These are phyloP conservation scores for Syngnathus rostellatus DNA, from an alignment of 2,797 vertebrate genomes.

Conservation along the genomic window DNA sequence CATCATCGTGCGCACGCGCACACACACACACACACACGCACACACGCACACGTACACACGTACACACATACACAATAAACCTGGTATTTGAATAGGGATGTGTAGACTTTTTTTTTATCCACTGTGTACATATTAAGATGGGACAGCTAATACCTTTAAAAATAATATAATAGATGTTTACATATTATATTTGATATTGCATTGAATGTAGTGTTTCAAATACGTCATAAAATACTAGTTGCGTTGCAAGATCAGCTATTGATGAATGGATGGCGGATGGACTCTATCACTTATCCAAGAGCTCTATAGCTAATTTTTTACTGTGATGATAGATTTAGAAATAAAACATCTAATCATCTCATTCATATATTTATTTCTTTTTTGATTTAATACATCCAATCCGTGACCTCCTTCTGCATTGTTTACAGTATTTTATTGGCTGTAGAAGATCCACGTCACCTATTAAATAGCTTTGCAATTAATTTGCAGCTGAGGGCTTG, in stretches of 20 bases:
- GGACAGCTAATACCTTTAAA: not conserved
- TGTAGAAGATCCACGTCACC: not conserved
- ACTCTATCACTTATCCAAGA: not conserved
- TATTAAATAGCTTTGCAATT: not conserved
- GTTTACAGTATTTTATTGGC: not conserved
- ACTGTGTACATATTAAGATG: not conserved
- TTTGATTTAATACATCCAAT: not conserved
- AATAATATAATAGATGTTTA: too few species aligned
- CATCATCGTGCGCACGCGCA: too few species aligned
- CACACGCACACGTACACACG: too few species aligned
- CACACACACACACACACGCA: too few species aligned
- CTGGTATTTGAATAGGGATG: not conserved
- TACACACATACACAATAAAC: not conserved
- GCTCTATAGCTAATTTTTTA: too few species aligned
- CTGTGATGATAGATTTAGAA: not conserved
- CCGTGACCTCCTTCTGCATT: not conserved
- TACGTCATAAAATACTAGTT: not conserved
- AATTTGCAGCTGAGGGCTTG: not conserved
- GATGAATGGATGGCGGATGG: not conserved
- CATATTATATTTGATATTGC: not conserved
- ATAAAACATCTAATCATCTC: not conserved
- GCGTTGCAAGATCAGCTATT: not conserved
- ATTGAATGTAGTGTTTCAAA: not conserved
- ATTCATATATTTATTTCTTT: not conserved
- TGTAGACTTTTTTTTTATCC: not conserved